Evolutionary conservation across 2,888 invertebrate species (phyloP).

Genomic region (Hybos culiciformis): DNA sequence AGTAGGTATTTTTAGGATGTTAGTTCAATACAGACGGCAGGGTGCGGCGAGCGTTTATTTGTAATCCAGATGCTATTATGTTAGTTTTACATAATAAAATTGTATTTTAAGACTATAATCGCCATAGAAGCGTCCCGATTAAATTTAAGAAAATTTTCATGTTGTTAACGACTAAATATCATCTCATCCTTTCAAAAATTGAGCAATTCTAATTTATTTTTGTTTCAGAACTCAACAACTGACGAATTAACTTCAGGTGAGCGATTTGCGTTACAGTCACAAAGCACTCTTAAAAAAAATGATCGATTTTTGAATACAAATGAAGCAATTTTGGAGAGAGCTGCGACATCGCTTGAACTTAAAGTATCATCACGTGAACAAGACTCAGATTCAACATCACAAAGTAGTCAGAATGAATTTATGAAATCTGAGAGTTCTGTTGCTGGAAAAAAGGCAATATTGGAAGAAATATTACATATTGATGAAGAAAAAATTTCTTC

Average conservation of each 20-base stretch:
- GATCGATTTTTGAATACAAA: constrained; percentile 16
- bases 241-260: constrained; percentile 63
- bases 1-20: too few species aligned
- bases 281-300: constrained; percentile 62
- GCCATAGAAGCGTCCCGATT: too few species aligned
- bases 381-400: constrained; percentile 16
- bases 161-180: too few species aligned
- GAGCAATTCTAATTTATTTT: neutral
- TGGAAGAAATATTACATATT: constrained; percentile 16
- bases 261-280: constrained; percentile 64
- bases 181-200: too few species aligned
- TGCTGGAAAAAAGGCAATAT: constrained; percentile 11
- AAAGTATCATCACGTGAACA: constrained; percentile 17
- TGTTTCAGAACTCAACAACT: neutral
- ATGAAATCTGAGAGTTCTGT: constrained; percentile 1
- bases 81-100: too few species aligned
- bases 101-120: too few species aligned
- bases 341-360: constrained; percentile 14
- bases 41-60: too few species aligned
- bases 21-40: too few species aligned
- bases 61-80: too few species aligned
- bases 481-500: constrained; percentile 17
- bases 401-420: constrained; percentile 1
- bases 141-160: too few species aligned
- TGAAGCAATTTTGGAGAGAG: constrained; percentile 12